These are phyloP conservation scores for Delphinapterus leucas DNA, from an alignment of 2,113 vertebrate species.

Conservation along the genomic window DNA sequence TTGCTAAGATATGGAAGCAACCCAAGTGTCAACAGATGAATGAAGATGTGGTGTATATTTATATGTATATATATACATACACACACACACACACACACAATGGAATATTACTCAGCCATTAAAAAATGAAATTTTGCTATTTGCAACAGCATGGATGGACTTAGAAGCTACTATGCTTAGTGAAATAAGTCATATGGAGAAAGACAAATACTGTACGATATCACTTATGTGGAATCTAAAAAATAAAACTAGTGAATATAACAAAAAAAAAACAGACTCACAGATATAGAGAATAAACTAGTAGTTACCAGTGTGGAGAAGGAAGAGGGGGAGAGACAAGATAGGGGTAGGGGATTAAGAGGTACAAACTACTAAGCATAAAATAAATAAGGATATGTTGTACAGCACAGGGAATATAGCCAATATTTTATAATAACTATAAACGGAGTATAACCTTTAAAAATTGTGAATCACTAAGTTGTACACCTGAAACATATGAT, in stretches of 20 bases:
- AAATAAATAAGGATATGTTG: neutral
- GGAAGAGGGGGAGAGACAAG: neutral
- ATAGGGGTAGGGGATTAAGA: neutral
- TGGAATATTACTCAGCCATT: neutral
- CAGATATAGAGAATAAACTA: neutral
- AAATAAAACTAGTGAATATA: neutral
- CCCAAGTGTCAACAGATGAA: neutral
- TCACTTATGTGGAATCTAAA: neutral
- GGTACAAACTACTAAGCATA: neutral
- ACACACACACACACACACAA: neutral
- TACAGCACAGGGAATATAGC: neutral
- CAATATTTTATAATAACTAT: neutral
- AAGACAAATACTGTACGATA: neutral
- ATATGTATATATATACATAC: neutral
- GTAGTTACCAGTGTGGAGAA: neutral
- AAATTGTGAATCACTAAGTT: neutral
- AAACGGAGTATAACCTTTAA: neutral
- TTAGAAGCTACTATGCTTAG: neutral
- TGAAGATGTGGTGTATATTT: neutral
- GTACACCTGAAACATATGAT: neutral
- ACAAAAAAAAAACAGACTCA: neutral
- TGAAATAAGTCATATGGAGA: neutral
- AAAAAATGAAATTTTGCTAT: neutral
- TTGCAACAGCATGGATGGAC: neutral
- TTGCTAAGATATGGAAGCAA: neutral